Evolutionary conservation across 1,140 invertebrate species (phyloP).

Genomic region (Drosophila malerkotliana): DNA sequence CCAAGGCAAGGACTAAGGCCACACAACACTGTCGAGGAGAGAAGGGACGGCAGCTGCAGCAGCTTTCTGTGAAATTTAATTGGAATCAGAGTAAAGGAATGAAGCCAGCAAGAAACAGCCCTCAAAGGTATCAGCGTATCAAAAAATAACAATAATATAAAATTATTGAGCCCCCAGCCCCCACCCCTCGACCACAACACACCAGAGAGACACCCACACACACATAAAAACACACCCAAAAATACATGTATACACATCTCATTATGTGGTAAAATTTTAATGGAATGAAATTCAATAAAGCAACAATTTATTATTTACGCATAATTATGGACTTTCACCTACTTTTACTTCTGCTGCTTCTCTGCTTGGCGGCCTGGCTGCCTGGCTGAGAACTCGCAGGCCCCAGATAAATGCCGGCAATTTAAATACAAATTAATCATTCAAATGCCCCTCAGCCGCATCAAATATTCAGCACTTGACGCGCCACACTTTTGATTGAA

Average conservation of each 20-base stretch:
- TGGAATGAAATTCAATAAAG: slow-evolving; percentile 78
- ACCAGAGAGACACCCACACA: slow-evolving; percentile 11
- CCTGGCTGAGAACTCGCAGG: neutral
- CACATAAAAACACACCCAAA: slow-evolving; percentile 21
- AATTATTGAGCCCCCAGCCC: neutral
- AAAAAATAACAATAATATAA: slow-evolving; percentile 5
- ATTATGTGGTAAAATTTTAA: slow-evolving; percentile 73
- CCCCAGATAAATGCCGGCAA: neutral
- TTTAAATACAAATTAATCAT: slow-evolving; percentile 4
- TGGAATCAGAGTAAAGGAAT: slow-evolving; percentile 1
- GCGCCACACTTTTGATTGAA: neutral
- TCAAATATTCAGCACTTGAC: slow-evolving; percentile 25
- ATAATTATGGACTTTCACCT: slow-evolving; percentile 26
- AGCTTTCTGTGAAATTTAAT: slow-evolving; percentile 12
- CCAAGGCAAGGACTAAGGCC: neutral
- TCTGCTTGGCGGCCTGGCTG: neutral
- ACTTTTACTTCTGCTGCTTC: neutral
- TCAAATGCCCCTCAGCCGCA: neutral
- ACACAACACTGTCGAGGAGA: neutral
- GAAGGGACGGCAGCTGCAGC: neutral
- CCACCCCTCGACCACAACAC: neutral
- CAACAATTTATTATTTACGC: slow-evolving; percentile 75
- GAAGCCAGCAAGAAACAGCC: neutral
- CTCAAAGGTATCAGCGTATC: slow-evolving; percentile 27
- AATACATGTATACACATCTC: slow-evolving; percentile 41